Evolutionary conservation across 2,888 invertebrate species (phyloP).

Genomic region (Melolontha melolontha): DNA sequence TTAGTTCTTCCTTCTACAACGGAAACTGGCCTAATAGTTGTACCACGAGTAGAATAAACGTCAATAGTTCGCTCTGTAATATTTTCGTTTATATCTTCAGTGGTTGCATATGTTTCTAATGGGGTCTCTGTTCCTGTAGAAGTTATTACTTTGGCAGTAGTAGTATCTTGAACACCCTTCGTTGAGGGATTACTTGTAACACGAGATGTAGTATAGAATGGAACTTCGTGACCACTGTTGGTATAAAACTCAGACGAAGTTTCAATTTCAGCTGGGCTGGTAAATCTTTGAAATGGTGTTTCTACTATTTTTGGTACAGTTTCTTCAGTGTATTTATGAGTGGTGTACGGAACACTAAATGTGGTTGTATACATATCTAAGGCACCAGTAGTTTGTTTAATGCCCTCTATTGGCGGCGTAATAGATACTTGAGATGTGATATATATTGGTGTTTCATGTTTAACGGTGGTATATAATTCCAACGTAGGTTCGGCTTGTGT

Average conservation of each 20-base stretch:
- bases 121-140: background rate
- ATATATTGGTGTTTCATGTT: background rate
- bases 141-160: background rate
- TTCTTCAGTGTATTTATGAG: background rate
- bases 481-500: background rate
- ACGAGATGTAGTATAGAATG: conserved; percentile 6
- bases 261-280: conserved; percentile 23
- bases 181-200: conserved; percentile 8
- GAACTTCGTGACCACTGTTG: background rate
- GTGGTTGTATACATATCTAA: too few relatives aligned
- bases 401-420: background rate
- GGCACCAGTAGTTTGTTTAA: background rate
- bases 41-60: conserved; percentile 1
- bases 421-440: background rate
- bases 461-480: background rate
- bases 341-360: background rate
- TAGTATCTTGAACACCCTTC: conserved; percentile 1
- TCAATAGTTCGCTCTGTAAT: too few relatives aligned
- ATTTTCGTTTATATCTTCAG: too few relatives aligned
- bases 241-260: conserved; percentile 18
- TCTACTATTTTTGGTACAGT: conserved; percentile 17
- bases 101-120: too few relatives aligned
- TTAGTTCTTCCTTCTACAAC: too few relatives aligned
- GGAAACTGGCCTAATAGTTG: background rate
- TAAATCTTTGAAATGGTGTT: background rate